Evolutionary conservation across 2,797 vertebrate species (phyloP).

Genomic region (Fistularia tabacaria): DNA sequence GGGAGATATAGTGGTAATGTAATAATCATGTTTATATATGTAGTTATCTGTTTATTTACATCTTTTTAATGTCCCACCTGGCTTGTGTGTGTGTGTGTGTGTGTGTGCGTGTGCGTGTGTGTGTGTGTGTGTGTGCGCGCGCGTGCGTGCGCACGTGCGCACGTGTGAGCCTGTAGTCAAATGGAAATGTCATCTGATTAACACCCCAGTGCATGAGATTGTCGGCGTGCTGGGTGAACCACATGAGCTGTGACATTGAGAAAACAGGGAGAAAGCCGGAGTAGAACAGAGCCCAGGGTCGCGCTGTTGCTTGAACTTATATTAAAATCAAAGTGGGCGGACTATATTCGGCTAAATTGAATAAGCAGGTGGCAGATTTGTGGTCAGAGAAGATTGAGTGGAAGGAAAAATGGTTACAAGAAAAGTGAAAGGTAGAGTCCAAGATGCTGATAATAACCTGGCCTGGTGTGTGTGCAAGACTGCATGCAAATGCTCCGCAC

Average conservation of each 20-base stretch:
- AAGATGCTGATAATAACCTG: slow-evolving; percentile 14
- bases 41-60: slow-evolving; percentile 33
- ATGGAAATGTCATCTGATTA: slow-evolving; percentile 46
- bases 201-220: slow-evolving; percentile 16
- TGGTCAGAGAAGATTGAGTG: slow-evolving; percentile 21
- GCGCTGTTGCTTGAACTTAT: slow-evolving; percentile 20
- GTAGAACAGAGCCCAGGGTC: slow-evolving; percentile 8
- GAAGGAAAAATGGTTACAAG: slow-evolving; percentile 2
- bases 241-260: slow-evolving; percentile 47
- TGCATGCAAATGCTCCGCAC: too few species aligned
- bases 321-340: slow-evolving; percentile 43
- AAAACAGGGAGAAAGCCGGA: slow-evolving; percentile 30
- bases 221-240: slow-evolving; percentile 5
- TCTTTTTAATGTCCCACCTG: slow-evolving; percentile 25
- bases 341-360: slow-evolving; percentile 45
- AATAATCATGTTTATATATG: slow-evolving; percentile 30
- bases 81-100: slow-evolving; percentile 7
- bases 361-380: slow-evolving; percentile 65
- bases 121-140: slow-evolving; percentile 4
- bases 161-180: slow-evolving; percentile 25
- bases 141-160: too few species aligned
- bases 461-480: too few species aligned
- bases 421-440: slow-evolving; percentile 12
- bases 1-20: slow-evolving; percentile 61
- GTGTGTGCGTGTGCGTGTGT: neutral